A percentile compares a stretch with the other conserved stretches of the same genome.
Evolutionary conservation across 2,888 invertebrate species (phyloP).

Genomic region (Eurois occulta): DNA sequence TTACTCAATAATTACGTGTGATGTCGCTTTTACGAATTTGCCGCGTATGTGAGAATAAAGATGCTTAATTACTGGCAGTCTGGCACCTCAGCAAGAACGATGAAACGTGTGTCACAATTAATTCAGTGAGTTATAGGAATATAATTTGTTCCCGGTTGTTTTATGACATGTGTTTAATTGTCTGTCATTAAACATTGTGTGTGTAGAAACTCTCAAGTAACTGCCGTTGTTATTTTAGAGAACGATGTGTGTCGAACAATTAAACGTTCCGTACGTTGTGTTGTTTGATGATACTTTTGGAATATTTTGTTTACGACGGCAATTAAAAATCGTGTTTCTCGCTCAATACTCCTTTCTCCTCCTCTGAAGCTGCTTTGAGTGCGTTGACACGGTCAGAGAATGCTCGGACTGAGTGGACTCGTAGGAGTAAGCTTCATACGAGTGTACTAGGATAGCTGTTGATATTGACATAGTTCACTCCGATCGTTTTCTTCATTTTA

Average conservation of each 20-base stretch:
- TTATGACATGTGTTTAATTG: slow-evolving; percentile 48
- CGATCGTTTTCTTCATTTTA: too few relatives aligned
- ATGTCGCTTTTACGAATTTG: slow-evolving; percentile 29
- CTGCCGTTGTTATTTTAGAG: slow-evolving; percentile 23
- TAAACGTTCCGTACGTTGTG: slow-evolving; percentile 6
- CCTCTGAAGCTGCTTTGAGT: too few relatives aligned
- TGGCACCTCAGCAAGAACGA: slow-evolving; percentile 44
- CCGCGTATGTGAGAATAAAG: slow-evolving; percentile 18
- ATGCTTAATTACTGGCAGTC: slow-evolving; percentile 34
- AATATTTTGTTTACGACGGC: not conserved
- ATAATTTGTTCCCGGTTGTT: slow-evolving; percentile 39
- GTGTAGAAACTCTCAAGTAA: slow-evolving; percentile 32
- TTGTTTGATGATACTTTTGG: slow-evolving; percentile 9
- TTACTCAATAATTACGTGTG: slow-evolving; percentile 50
- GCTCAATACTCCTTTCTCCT: not conserved
- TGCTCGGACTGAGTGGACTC: too few relatives aligned
- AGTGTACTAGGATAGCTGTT: too few relatives aligned
- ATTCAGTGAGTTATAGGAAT: slow-evolving; percentile 24
- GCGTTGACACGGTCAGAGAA: too few relatives aligned
- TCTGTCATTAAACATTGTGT: slow-evolving; percentile 27
- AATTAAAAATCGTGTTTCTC: not conserved
- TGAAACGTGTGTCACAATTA: slow-evolving; percentile 45
- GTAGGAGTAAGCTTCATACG: too few relatives aligned
- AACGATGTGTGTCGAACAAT: slow-evolving; percentile 30
- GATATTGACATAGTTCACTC: too few relatives aligned